Evolutionary conservation across 2,888 invertebrate species (phyloP).

Genomic region (Galeruca laticollis): DNA sequence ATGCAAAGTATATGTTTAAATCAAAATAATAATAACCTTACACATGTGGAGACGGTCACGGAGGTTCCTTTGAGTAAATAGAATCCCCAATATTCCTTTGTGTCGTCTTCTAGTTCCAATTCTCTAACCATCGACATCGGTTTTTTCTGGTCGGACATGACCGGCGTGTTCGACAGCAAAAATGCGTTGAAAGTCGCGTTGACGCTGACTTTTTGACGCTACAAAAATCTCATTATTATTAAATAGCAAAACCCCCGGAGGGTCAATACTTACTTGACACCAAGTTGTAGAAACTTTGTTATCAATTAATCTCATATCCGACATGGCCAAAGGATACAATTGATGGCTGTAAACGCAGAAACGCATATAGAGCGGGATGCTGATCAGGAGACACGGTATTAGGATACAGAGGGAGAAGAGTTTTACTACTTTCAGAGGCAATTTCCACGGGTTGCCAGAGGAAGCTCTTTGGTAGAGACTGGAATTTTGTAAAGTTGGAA

Average conservation of each 20-base stretch:
- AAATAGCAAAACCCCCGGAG: no score
- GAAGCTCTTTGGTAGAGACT: slow-evolving; percentile 50
- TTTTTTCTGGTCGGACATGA: slow-evolving; percentile 70
- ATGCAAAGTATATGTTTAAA: neutral
- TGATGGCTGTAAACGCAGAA: slow-evolving; percentile 79
- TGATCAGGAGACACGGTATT: slow-evolving; percentile 76
- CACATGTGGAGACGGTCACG: slow-evolving; percentile 81
- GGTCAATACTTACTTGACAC: slow-evolving; percentile 76
- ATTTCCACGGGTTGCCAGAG: slow-evolving; percentile 58
- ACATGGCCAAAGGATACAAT: slow-evolving; percentile 79
- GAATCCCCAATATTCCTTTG: slow-evolving; percentile 88
- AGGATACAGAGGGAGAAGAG: slow-evolving; percentile 75
- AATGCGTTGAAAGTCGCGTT: slow-evolving; percentile 84
- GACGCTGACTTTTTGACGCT: slow-evolving; percentile 78
- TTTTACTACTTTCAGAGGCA: slow-evolving; percentile 73
- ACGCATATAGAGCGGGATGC: slow-evolving; percentile 78
- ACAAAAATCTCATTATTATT: slow-evolving; percentile 38
- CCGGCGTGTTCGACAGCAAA: slow-evolving; percentile 74
- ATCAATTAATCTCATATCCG: slow-evolving; percentile 82
- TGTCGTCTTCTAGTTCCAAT: slow-evolving; percentile 79
- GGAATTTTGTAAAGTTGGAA: slow-evolving; percentile 51
- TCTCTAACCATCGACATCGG: slow-evolving; percentile 79
- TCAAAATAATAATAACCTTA: slow-evolving; percentile 69
- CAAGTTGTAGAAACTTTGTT: slow-evolving; percentile 81
- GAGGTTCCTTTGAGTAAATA: slow-evolving; percentile 80